Evolutionary conservation across 2,888 invertebrate genomes (phyloP).

Genomic region (Fabriciana adippe): DNA sequence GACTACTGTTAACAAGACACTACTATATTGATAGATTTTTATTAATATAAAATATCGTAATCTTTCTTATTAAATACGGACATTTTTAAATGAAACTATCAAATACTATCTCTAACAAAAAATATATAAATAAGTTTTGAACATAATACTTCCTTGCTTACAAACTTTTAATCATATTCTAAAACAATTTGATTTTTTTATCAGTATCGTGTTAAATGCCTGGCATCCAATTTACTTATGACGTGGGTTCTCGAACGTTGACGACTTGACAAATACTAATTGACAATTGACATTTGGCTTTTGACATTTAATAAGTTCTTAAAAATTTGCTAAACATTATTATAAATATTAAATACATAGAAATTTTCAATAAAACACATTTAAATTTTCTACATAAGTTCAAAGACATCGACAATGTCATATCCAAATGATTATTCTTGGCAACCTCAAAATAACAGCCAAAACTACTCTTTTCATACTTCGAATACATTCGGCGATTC

Average conservation of each 20-base stretch:
- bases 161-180: too few relatives aligned
- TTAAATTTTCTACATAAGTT: not conserved
- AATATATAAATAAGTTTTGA: too few relatives aligned
- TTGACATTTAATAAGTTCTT: not conserved
- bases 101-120: too few relatives aligned
- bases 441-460: constrained; percentile 68
- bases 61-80: too few relatives aligned
- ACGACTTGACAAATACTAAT: constrained; percentile 6
- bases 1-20: too few relatives aligned
- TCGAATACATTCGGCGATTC: constrained; percentile 76
- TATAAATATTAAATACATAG: too few relatives aligned
- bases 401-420: constrained; percentile 62
- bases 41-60: too few relatives aligned
- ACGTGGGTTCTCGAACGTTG: constrained; percentile 17
- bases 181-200: not conserved
- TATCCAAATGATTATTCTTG: constrained; percentile 73
- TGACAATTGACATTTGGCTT: constrained; percentile 7
- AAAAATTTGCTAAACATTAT: too few relatives aligned
- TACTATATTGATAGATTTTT: too few relatives aligned
- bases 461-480: constrained; percentile 77
- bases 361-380: not conserved
- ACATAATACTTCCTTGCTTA: too few relatives aligned
- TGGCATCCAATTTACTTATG: constrained; percentile 12
- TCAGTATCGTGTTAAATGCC: not conserved
- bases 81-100: too few relatives aligned